Percentiles rank a stretch among this genome's conserved stretches.
These are phyloP conservation scores for Ochropleura leucogaster DNA, from an alignment of 2,888 invertebrate species.

Conservation along the genomic window DNA sequence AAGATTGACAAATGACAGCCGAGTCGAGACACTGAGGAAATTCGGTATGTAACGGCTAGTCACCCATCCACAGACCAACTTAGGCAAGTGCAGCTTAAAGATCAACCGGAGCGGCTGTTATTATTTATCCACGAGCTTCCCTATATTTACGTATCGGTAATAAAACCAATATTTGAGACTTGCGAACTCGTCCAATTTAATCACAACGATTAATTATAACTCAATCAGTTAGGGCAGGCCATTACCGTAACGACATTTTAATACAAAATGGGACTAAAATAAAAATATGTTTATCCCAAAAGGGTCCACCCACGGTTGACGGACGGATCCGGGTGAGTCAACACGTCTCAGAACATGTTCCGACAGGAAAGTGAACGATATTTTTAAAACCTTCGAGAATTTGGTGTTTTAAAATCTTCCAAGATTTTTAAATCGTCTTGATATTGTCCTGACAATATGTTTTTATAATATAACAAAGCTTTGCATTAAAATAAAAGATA, in stretches of 20 bases:
- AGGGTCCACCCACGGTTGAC: conserved; percentile 63
- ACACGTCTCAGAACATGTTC: conserved; percentile 68
- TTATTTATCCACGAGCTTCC: no score
- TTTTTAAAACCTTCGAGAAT: conserved; percentile 43
- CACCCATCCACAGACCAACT: no score
- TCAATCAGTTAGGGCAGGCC: conserved; percentile 27
- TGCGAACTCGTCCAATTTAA: conserved; percentile 5
- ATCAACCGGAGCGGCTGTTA: no score
- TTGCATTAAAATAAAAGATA: neutral
- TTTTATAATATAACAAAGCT: neutral
- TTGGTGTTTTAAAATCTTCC: conserved; percentile 5
- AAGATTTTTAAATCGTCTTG: conserved; percentile 20
- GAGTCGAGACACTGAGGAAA: no score
- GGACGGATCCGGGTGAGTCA: conserved; percentile 69
- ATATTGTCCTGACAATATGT: neutral
- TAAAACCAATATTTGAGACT: neutral
- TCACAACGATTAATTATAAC: conserved; percentile 15
- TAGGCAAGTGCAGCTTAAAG: no score
- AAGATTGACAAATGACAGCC: no score
- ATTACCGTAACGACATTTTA: conserved; percentile 51
- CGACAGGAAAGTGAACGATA: conserved; percentile 69
- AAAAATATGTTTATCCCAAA: conserved; percentile 45
- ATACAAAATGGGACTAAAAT: conserved; percentile 41
- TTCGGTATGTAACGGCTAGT: no score
- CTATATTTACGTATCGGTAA: no score